Percentiles rank a stretch among this genome's conserved stretches.
phyloP scores from a whole-genome alignment of 2,113 vertebrate species.

The Phoxinus phoxinus region DNA sequence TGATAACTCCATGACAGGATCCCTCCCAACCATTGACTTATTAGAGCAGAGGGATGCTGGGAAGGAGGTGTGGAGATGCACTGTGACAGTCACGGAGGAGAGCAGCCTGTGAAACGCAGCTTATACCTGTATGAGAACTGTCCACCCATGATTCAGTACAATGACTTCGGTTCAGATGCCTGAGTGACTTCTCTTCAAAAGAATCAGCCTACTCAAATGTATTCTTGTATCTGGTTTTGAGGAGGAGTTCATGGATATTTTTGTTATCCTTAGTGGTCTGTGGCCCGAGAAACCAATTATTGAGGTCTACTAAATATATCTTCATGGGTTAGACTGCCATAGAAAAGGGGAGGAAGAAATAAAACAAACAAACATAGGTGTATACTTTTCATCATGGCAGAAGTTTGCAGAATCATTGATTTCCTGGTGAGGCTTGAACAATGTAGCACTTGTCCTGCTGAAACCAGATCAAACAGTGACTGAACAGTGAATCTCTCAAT shows the following conservation, averaged over 20 bases:
- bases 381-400: conserved; percentile 20
- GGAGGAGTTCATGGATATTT: conserved; percentile 22
- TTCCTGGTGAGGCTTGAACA: conserved; percentile 34
- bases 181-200: background rate
- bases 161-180: background rate
- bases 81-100: conserved; percentile 36
- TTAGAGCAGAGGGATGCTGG: conserved; percentile 42
- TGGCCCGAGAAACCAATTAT: conserved; percentile 24
- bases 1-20: conserved; percentile 48
- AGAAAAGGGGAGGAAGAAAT: background rate
- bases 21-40: conserved; percentile 42
- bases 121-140: conserved; percentile 32
- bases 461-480: conserved; percentile 19
- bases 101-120: background rate
- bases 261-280: background rate
- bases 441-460: conserved; percentile 4
- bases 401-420: conserved; percentile 51
- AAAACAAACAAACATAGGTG: background rate
- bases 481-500: conserved; percentile 23
- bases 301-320: background rate
- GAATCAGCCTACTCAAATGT: conserved; percentile 13
- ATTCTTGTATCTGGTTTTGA: conserved; percentile 27
- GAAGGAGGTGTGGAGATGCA: conserved; percentile 18
- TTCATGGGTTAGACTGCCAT: background rate
- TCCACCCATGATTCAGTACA: conserved; percentile 32